Percentiles rank a stretch among this genome's conserved stretches.
Conservation (phyloP, 2,797 vertebrate species). For the Sebastes aleutianus region DNA sequence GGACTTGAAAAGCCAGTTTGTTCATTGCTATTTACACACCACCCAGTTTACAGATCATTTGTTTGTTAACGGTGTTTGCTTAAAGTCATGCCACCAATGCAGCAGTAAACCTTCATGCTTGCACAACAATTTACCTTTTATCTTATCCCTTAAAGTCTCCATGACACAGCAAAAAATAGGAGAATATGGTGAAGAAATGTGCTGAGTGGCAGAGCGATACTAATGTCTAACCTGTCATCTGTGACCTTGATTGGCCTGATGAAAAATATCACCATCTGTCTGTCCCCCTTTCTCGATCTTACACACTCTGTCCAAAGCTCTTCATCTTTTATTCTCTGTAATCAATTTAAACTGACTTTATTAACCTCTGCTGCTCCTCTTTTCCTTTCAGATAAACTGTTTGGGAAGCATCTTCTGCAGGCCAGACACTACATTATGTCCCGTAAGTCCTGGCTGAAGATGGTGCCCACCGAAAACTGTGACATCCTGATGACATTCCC, state of each 20-base stretch:
- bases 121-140: constrained; percentile 14
- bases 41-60: background rate
- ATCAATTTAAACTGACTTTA: background rate
- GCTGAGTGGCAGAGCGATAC: background rate
- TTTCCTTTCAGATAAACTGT: constrained; percentile 84
- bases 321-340: background rate
- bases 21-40: constrained; percentile 19
- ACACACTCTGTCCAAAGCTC: background rate
- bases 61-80: constrained; percentile 31
- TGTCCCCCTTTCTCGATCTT: background rate
- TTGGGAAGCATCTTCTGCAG: constrained; percentile 89
- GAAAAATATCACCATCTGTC: constrained; percentile 22
- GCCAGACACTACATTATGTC: constrained; percentile 92
- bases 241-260: constrained; percentile 22
- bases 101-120: constrained; percentile 20
- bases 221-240: constrained; percentile 32
- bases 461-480: constrained; percentile 92
- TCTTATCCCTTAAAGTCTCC: background rate
- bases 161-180: background rate
- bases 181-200: background rate
- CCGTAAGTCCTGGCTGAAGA: constrained; percentile 93
- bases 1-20: constrained; percentile 3
- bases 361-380: background rate
- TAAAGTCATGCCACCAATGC: constrained; percentile 8
- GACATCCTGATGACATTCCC: constrained; percentile 94